Evolutionary conservation across 2,797 vertebrate species (phyloP).

Genomic region (Galagoides demidoff): DNA sequence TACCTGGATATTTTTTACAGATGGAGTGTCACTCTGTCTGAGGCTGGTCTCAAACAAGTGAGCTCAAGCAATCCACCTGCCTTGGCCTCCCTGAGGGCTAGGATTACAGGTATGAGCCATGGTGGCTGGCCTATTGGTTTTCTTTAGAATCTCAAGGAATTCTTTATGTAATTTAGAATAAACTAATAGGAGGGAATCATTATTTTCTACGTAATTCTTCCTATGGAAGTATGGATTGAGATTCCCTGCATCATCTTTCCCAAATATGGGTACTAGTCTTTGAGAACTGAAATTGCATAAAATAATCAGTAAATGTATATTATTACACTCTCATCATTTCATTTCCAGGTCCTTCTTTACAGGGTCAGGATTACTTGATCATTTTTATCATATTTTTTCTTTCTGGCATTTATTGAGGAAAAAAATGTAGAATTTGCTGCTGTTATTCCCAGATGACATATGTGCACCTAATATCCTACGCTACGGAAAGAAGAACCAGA

Average conservation of each 20-base stretch:
- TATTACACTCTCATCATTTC: not conserved
- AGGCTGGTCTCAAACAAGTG: no score
- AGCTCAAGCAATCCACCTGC: no score
- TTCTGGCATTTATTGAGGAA: not conserved
- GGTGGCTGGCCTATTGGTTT: not conserved
- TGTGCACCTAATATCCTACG: not conserved
- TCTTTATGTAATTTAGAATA: not conserved
- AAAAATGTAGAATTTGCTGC: not conserved
- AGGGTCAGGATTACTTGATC: not conserved
- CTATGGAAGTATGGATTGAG: not conserved
- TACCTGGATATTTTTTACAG: no score
- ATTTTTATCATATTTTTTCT: not conserved
- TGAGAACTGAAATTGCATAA: not conserved
- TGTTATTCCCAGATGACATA: slow-evolving; percentile 1
- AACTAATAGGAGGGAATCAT: not conserved
- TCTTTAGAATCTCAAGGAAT: slow-evolving; percentile 19
- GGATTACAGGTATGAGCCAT: no score
- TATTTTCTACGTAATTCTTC: slow-evolving; percentile 11
- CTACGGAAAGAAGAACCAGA: slow-evolving; percentile 24
- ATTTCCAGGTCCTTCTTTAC: not conserved
- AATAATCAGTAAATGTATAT: not conserved
- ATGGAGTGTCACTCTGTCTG: no score
- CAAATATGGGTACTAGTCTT: not conserved
- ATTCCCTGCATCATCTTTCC: not conserved
- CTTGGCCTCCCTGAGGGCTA: no score